Percentiles rank a stretch among this genome's conserved stretches.
phyloP scores from a whole-genome alignment of 1,140 invertebrate genomes.

The Drosophila biarmipes region DNA sequence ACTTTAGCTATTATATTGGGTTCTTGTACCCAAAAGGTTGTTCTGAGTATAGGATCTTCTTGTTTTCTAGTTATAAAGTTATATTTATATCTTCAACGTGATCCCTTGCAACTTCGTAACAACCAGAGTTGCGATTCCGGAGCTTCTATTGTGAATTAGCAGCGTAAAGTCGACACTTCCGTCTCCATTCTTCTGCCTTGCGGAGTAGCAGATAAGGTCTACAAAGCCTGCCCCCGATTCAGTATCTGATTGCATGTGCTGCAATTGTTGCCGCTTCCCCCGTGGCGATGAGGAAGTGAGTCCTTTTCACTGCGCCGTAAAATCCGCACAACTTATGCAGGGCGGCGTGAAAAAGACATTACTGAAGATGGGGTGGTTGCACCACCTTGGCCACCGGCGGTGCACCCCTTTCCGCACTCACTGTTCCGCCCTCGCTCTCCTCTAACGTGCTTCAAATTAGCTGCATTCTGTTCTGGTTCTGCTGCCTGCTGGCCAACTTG shows the following conservation, averaged over 20 bases:
- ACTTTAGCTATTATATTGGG: too few relatives aligned
- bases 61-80: background rate
- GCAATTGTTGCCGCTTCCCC: constrained; percentile 46
- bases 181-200: background rate
- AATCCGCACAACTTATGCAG: constrained; percentile 79
- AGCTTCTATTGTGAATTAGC: constrained; percentile 10
- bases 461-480: constrained; percentile 47
- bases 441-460: constrained; percentile 71
- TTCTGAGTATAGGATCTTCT: too few relatives aligned
- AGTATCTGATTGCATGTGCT: constrained; percentile 45
- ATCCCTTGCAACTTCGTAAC: background rate
- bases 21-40: too few relatives aligned
- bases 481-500: constrained; percentile 39
- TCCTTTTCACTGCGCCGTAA: constrained; percentile 78
- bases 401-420: constrained; percentile 10
- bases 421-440: constrained; percentile 38
- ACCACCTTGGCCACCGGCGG: constrained; percentile 6
- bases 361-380: constrained; percentile 18
- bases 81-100: too few relatives aligned
- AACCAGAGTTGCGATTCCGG: background rate
- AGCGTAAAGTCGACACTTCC: constrained; percentile 37
- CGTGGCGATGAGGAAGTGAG: constrained; percentile 53
- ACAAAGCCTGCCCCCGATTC: constrained; percentile 59
- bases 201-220: constrained; percentile 3
- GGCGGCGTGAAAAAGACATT: constrained; percentile 56